Base-by-base conservation (phyloP, 2,797 vertebrate species). In the Pseudomugil tenellus region DNA sequence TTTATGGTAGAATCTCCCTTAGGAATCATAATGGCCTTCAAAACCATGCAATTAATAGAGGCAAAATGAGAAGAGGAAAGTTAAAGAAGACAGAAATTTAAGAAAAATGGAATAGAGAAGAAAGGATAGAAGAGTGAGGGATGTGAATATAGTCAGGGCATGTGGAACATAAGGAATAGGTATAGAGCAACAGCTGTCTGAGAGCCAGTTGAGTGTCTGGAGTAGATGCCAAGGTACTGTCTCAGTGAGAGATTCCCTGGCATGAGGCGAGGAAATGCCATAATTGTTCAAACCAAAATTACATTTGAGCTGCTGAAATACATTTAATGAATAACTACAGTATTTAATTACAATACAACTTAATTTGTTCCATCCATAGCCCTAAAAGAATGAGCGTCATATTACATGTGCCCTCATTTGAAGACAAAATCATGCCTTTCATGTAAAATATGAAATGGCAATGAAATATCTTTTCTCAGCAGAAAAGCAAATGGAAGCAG, bases 1-100 rank as follows among this genome's bases (percentile, higher is more conserved):
- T 85, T 92, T 76, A 74, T 77, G 83, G 83, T 68, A 83, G 84
- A 82, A 60, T 76, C 76, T 93, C 86, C 78, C 71, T 77, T 39
- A 70, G 80, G 86, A 87, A 86, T 77, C 70, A 70, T 73, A 77
- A 79, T 70, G 52, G 81, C 74, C 58, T 69, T 82, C 67, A 61
- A 78, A 92, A 85, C 48, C 17, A 6, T 88, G 74, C 84, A 91
- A 88, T 91, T 93, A 94, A 86, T 84, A 84, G 73, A 77, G 63
- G 77, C 67, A 68, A 70, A 69, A 17, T 35, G 76, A 72, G 61
- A 77, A 80, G 76, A 74, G 56, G 74, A 61, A 62, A 39, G 53
- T 70, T 69, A 63, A 25, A 68, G 31, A 64, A 67, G 58, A 77
- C 14, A 77, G 41, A 76, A 25, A 74, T 34, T 37, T 70, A 58